phyloP scores from a whole-genome alignment of 64 coral and sea anemone species.

The Pachyseris speciosa region DNA sequence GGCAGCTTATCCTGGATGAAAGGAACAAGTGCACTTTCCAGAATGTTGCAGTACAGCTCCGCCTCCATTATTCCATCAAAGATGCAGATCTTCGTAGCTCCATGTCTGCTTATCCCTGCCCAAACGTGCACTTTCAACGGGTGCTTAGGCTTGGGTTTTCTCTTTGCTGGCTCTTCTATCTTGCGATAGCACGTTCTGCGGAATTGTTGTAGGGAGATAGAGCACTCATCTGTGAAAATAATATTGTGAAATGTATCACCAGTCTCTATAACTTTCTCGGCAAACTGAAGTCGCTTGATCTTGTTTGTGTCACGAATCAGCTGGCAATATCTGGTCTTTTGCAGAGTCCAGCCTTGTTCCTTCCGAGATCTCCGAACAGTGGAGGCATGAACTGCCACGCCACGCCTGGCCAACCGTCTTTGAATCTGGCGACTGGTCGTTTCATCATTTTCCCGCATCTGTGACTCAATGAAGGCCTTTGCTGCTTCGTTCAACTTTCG shows the following conservation, averaged over 20 bases:
- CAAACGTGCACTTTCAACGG: slow-evolving; percentile 5
- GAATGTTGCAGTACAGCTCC: background rate
- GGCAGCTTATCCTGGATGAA: too few relatives aligned
- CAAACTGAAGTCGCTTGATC: slow-evolving; percentile 7
- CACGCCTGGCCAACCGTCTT: background rate
- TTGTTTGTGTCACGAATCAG: slow-evolving; percentile 6
- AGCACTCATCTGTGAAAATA: background rate
- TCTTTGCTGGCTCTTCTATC: background rate
- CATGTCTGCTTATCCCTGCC: background rate
- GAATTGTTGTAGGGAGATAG: background rate
- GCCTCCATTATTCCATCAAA: background rate
- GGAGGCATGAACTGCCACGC: background rate
- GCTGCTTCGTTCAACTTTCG: too few relatives aligned
- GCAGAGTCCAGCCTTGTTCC: slow-evolving; percentile 4
- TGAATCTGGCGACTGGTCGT: slow-evolving; percentile 4
- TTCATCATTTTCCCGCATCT: background rate
- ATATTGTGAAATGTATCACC: background rate
- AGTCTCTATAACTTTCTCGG: background rate
- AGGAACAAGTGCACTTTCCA: background rate
- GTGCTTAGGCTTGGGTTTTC: background rate
- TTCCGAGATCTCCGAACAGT: slow-evolving; percentile 3
- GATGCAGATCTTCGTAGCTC: background rate
- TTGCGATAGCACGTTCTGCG: background rate
- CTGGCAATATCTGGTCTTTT: background rate
- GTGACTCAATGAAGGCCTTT: too few relatives aligned